Evolutionary conservation across 2,888 invertebrate species (phyloP).

Genomic region (Brenthis hecate): DNA sequence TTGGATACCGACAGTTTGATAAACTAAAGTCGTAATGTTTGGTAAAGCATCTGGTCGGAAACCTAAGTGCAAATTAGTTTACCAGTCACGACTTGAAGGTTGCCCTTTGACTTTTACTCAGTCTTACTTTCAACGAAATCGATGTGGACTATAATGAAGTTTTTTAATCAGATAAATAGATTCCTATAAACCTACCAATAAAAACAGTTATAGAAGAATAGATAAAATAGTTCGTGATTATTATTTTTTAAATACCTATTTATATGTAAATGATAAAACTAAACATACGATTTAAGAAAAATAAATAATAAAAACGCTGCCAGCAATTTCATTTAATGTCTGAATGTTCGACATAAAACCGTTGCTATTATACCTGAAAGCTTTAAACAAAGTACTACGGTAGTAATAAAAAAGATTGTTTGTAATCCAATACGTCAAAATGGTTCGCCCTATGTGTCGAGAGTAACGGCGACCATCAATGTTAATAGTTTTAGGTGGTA

Average conservation of each 20-base stretch:
- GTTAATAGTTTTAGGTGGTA: slow-evolving; percentile 35
- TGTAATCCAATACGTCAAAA: slow-evolving; percentile 37
- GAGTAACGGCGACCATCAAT: slow-evolving; percentile 28
- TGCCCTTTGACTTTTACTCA: slow-evolving; percentile 61
- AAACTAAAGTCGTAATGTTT: slow-evolving; percentile 68
- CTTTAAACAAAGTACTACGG: slow-evolving; percentile 29
- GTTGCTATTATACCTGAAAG: slow-evolving; percentile 25
- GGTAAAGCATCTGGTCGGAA: slow-evolving; percentile 48
- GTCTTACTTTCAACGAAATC: slow-evolving; percentile 47
- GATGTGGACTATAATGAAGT: background rate
- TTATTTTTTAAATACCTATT: background rate
- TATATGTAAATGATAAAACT: background rate
- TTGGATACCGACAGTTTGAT: slow-evolving; percentile 64
- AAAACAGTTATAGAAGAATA: background rate
- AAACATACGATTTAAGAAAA: background rate
- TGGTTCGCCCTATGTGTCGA: slow-evolving; percentile 33
- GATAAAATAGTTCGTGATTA: background rate
- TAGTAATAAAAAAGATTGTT: slow-evolving; percentile 35
- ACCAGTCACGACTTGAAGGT: slow-evolving; percentile 57
- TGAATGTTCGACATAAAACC: slow-evolving; percentile 21
- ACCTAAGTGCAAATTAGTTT: slow-evolving; percentile 47
- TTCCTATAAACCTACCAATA: background rate
- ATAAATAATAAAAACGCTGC: slow-evolving; percentile 7
- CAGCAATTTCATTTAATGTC: slow-evolving; percentile 20
- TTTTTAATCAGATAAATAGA: slow-evolving; percentile 5